Evolutionary conservation across 2,113 vertebrate genomes (phyloP).

Genomic region (Mastomys coucha): DNA sequence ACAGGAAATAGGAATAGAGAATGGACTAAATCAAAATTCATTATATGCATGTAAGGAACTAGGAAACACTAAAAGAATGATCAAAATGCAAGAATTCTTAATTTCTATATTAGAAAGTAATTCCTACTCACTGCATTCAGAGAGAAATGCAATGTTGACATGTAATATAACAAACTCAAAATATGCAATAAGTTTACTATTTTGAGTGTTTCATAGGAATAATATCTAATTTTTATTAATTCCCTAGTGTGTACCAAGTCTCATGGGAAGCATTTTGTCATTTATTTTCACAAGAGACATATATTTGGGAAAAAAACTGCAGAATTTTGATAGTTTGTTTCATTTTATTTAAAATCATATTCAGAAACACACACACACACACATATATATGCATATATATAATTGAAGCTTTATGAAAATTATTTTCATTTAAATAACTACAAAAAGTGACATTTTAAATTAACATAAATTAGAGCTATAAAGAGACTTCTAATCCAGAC

Average conservation of each 20-base stretch:
- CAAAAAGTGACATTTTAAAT: constrained; percentile 14
- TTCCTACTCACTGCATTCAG: not conserved
- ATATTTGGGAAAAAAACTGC: constrained; percentile 29
- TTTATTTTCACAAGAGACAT: not conserved
- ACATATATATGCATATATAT: not conserved
- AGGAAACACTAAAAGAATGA: not conserved
- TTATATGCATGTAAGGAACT: not conserved
- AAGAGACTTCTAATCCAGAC: not conserved
- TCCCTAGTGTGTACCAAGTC: not conserved
- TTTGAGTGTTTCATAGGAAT: constrained; percentile 14
- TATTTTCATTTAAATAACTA: not conserved
- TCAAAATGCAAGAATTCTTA: not conserved
- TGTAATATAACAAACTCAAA: not conserved
- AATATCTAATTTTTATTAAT: not conserved
- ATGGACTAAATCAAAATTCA: not conserved
- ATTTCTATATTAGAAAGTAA: not conserved
- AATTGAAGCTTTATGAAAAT: constrained; percentile 44
- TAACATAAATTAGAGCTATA: not conserved
- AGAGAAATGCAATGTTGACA: not conserved
- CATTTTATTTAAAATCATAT: not conserved
- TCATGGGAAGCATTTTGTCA: not conserved
- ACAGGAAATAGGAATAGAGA: not conserved
- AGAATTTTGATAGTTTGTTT: not conserved
- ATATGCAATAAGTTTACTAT: not conserved
- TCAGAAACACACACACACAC: not conserved